Evolutionary conservation across 2,797 vertebrate species (phyloP).

Genomic region (Pseudochaenichthys georgianus): DNA sequence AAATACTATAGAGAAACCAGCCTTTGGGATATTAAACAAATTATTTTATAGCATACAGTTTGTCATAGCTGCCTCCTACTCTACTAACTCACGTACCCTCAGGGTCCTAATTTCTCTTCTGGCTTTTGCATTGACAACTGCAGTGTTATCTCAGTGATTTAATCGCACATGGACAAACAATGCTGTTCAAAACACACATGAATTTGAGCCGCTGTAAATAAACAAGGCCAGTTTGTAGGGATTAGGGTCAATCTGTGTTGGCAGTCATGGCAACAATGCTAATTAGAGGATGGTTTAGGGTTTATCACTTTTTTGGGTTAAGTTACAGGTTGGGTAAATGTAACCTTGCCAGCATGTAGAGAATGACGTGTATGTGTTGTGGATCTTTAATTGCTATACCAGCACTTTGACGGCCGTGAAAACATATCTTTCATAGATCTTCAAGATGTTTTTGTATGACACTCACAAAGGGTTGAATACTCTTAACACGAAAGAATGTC

Average conservation of each 20-base stretch:
- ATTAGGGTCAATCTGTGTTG: slow-evolving; percentile 24
- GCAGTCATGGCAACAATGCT: slow-evolving; percentile 4
- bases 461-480: slow-evolving; percentile 69
- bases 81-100: slow-evolving; percentile 63
- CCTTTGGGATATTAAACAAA: slow-evolving; percentile 51
- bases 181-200: slow-evolving; percentile 23
- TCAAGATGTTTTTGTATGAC: slow-evolving; percentile 68
- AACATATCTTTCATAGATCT: slow-evolving; percentile 58
- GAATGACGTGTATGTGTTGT: slow-evolving; percentile 11
- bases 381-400: slow-evolving; percentile 65
- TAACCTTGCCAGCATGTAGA: slow-evolving; percentile 65
- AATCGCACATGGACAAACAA: slow-evolving; percentile 25
- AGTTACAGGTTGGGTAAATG: slow-evolving; percentile 32
- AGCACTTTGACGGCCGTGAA: slow-evolving; percentile 71
- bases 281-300: slow-evolving; percentile 33
- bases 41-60: slow-evolving; percentile 56
- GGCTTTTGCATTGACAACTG: slow-evolving; percentile 30
- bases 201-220: slow-evolving; percentile 62
- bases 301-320: slow-evolving; percentile 37
- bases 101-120: slow-evolving; percentile 54
- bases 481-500: slow-evolving; percentile 74
- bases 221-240: slow-evolving; percentile 14
- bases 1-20: slow-evolving; percentile 45
- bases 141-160: slow-evolving; percentile 34
- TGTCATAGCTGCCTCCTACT: slow-evolving; percentile 61